A percentile compares a stretch with the other conserved stretches of the same genome.
Evolutionary conservation across 2,888 invertebrate genomes (phyloP).

Genomic region (Dendrolimus houi): DNA sequence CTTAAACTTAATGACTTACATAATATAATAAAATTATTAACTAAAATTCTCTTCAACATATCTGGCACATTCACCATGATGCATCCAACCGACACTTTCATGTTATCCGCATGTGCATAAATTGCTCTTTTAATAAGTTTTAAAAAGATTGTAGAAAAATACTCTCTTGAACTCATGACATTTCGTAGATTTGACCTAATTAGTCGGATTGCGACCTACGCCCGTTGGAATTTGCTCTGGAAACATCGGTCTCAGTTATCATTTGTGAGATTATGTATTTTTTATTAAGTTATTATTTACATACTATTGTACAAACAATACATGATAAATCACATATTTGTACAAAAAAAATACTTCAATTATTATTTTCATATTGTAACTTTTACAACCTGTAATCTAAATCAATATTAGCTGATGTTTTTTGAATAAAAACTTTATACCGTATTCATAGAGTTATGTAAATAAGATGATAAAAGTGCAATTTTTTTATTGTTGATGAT

Average conservation of each 20-base stretch:
- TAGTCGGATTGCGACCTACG: constrained; percentile 46
- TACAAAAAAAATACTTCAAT: no score
- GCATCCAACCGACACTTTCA: constrained; percentile 67
- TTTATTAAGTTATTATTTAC: background rate
- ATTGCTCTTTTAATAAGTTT: constrained; percentile 56
- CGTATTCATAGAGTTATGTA: no score
- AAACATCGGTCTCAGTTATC: constrained; percentile 44
- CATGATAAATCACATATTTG: no score
- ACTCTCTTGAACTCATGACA: constrained; percentile 63
- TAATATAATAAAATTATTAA: constrained; percentile 75
- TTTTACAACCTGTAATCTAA: no score
- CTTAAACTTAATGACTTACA: constrained; percentile 77
- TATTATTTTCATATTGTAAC: no score
- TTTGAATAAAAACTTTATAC: no score
- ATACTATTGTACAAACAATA: no score
- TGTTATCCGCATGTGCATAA: constrained; percentile 62
- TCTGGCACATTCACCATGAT: constrained; percentile 70
- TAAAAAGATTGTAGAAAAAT: constrained; percentile 75
- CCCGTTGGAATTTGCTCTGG: constrained; percentile 40
- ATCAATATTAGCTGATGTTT: no score
- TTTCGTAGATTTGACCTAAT: constrained; percentile 55
- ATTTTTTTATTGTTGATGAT: no score
- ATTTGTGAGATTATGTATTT: constrained; percentile 52
- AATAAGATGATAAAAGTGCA: no score
- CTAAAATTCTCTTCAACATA: constrained; percentile 75